Conservation (phyloP, 2,113 vertebrate genomes). For the Microtus montanus region DNA sequence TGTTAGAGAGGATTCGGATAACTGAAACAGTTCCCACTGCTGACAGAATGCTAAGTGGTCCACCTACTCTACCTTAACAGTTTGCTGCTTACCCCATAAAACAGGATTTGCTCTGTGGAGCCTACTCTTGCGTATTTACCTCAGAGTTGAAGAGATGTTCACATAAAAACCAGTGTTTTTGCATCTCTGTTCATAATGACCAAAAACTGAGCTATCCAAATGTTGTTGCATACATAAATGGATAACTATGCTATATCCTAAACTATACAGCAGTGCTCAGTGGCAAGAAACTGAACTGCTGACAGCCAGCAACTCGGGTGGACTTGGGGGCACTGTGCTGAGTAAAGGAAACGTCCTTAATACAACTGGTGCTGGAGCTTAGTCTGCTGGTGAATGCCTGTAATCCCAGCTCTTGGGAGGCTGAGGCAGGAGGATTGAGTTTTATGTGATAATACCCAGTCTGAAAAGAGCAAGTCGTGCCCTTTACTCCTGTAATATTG, state of each 20-base stretch:
- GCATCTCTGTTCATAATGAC: not conserved
- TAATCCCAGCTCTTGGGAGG: not conserved
- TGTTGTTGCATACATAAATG: not conserved
- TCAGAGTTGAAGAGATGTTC: constrained; percentile 1
- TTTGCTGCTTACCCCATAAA: not conserved
- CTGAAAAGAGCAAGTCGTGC: not conserved
- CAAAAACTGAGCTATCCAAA: not conserved
- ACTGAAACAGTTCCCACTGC: not conserved
- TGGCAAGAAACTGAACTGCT: not conserved
- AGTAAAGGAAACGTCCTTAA: not conserved
- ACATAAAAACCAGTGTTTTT: constrained; percentile 11
- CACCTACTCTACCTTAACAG: not conserved
- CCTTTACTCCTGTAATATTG: not conserved
- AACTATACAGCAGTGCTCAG: not conserved
- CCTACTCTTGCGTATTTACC: not conserved
- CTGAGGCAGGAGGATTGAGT: not conserved
- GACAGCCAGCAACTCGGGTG: not conserved
- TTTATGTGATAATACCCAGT: not conserved
- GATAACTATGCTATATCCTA: not conserved
- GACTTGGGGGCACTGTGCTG: not conserved
- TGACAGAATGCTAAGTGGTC: not conserved
- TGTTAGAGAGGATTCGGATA: not conserved
- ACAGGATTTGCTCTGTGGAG: not conserved
- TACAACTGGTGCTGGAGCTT: not conserved
- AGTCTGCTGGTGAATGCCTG: not conserved